Conservation (phyloP, 53 echinoderm and acorn worm genomes). For the Astropecten irregularis region DNA sequence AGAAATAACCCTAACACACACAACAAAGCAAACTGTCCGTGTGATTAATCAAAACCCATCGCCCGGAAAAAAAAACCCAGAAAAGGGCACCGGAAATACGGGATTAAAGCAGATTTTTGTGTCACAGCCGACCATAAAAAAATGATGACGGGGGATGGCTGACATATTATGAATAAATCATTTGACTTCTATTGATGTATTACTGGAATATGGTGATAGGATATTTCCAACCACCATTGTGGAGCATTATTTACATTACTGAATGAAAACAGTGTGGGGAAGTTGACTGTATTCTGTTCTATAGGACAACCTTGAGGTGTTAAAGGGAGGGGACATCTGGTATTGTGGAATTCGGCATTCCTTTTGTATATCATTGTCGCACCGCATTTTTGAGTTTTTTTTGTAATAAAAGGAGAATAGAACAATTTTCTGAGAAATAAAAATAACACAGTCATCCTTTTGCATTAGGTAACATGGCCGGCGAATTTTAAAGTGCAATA, state of each 20-base stretch:
- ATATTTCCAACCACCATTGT: neutral
- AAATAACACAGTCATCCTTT: neutral
- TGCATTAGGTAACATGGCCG: too few relatives aligned
- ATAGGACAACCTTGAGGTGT: conserved; percentile 2
- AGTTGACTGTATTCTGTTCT: neutral
- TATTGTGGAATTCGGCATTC: neutral
- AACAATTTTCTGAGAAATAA: conserved; percentile 22
- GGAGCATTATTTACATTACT: conserved; percentile 1
- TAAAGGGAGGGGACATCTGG: conserved; percentile 11
- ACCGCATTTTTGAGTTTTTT: too few relatives aligned
- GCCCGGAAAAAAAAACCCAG: neutral
- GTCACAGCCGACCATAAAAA: too few relatives aligned
- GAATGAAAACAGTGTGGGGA: conserved; percentile 17
- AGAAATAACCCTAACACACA: neutral
- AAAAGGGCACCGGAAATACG: conserved; percentile 41
- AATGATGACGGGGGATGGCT: neutral
- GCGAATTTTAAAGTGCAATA: too few relatives aligned
- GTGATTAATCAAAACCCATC: conserved; percentile 8
- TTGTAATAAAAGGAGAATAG: neutral
- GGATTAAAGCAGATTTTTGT: neutral
- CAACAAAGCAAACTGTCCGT: conserved; percentile 32
- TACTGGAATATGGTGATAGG: conserved; percentile 18
- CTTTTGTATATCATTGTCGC: too few relatives aligned
- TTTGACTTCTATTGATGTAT: neutral
- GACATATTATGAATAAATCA: neutral